Percentiles rank a stretch among this genome's conserved stretches.
Evolutionary conservation across 1,140 invertebrate genomes (phyloP).

Genomic region (Daktulosphaira vitifoliae): DNA sequence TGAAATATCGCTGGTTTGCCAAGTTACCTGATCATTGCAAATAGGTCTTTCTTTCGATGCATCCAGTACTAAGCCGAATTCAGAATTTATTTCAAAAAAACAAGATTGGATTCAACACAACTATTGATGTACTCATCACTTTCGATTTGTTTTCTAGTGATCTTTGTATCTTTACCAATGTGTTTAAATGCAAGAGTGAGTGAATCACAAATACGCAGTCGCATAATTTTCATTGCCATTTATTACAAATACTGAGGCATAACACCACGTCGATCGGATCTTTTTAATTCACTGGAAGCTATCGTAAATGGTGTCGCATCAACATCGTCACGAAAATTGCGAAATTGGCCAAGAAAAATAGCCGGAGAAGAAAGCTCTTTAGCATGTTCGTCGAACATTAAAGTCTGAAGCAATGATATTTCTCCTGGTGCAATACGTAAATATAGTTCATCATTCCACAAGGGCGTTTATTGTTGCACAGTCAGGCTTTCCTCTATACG

Average conservation of each 20-base stretch:
- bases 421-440: slow-evolving; percentile 40
- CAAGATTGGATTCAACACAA: slow-evolving; percentile 37
- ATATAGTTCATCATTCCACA: slow-evolving; percentile 41
- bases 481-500: slow-evolving; percentile 38
- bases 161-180: slow-evolving; percentile 36
- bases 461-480: slow-evolving; percentile 41
- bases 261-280: slow-evolving; percentile 36
- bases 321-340: slow-evolving; percentile 39
- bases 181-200: slow-evolving; percentile 38
- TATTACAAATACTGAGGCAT: slow-evolving; percentile 38
- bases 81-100: slow-evolving; percentile 36
- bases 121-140: slow-evolving; percentile 35
- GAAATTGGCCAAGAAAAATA: slow-evolving; percentile 42
- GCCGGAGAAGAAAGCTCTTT: slow-evolving; percentile 43
- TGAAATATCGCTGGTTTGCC: slow-evolving; percentile 41
- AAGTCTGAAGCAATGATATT: slow-evolving; percentile 35
- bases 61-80: slow-evolving; percentile 35
- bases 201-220: slow-evolving; percentile 33
- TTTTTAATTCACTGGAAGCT: slow-evolving; percentile 37
- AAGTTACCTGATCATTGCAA: slow-evolving; percentile 41
- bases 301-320: slow-evolving; percentile 37
- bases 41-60: slow-evolving; percentile 42
- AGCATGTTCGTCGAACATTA: slow-evolving; percentile 39
- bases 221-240: slow-evolving; percentile 38
- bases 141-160: slow-evolving; percentile 37